These are phyloP conservation scores for Apis florea DNA, from an alignment of 1,140 invertebrate genomes.

Conservation along the genomic window DNA sequence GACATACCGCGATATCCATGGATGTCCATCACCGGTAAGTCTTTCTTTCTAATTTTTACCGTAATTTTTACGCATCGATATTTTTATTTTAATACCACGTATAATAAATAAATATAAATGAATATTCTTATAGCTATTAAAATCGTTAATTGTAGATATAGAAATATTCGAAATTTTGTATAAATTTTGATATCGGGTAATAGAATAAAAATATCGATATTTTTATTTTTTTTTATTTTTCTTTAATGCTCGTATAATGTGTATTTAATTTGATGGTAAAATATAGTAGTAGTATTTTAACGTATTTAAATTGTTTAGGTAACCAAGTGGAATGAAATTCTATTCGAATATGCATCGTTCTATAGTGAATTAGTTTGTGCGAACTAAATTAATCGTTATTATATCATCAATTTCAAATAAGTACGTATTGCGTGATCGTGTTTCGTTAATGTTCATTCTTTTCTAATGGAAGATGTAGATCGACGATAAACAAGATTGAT, in stretches of 20 bases:
- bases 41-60: background rate
- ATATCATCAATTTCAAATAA: background rate
- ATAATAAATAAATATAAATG: too few species aligned
- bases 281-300: too few species aligned
- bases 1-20: slow-evolving; percentile 96
- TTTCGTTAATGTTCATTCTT: background rate
- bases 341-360: background rate
- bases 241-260: too few species aligned
- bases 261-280: background rate
- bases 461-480: background rate
- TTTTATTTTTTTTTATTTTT: background rate
- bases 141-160: too few species aligned
- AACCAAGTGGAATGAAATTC: background rate
- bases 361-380: too few species aligned
- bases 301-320: background rate
- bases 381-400: too few species aligned
- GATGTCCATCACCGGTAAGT: slow-evolving; percentile 98
- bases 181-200: too few species aligned
- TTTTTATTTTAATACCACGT: too few species aligned
- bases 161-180: too few species aligned
- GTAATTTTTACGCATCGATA: background rate
- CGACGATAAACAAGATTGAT: slow-evolving; percentile 20
- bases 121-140: too few species aligned
- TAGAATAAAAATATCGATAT: too few species aligned
- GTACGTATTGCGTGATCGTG: slow-evolving; percentile 1